These are phyloP conservation scores for Drosophila antonietae DNA, from an alignment of 2,888 invertebrate genomes.

Conservation along the genomic window DNA sequence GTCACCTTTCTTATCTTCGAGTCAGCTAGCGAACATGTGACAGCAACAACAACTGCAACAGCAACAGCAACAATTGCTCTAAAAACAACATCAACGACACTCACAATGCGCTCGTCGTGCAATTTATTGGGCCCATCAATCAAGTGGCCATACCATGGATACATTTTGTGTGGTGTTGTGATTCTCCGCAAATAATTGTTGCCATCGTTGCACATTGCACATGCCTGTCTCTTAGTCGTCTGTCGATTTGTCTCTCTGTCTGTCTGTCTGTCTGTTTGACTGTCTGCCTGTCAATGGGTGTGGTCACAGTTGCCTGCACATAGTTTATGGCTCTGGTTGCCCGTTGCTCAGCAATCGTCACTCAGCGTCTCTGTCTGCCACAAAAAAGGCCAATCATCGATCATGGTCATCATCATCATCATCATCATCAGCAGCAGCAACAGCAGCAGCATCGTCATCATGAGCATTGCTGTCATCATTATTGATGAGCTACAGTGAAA, in stretches of 20 bases:
- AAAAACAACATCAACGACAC: conserved; percentile 48
- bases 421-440: conserved; percentile 73
- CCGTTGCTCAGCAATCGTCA: conserved; percentile 67
- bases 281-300: conserved; percentile 70
- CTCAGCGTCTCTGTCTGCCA: conserved; percentile 66
- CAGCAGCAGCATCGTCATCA: conserved; percentile 59
- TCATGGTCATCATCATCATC: conserved; percentile 81
- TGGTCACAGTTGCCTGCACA: conserved; percentile 67
- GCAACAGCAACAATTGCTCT: conserved; percentile 18
- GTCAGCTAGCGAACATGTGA: conserved; percentile 27
- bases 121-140: conserved; percentile 79
- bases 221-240: conserved; percentile 26
- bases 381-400: conserved; percentile 83
- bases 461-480: conserved; percentile 52
- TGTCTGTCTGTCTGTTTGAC: conserved; percentile 8
- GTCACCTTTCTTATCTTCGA: conserved; percentile 48
- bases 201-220: conserved; percentile 66
- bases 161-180: conserved; percentile 65
- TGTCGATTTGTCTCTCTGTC: not conserved
- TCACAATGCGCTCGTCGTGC: conserved; percentile 59
- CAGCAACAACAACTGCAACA: conserved; percentile 27
- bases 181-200: conserved; percentile 75
- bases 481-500: conserved; percentile 67
- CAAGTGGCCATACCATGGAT: conserved; percentile 68
- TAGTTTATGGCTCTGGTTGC: conserved; percentile 51